Evolutionary conservation across 1,140 invertebrate genomes (phyloP).

Genomic region (Caenorhabditis elegans): WBcel235 BX284604.4:5285001-5285500

Average conservation of each 20-base stretch:
- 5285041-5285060: neutral
- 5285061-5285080: neutral
- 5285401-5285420: too few relatives aligned
- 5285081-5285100: neutral
- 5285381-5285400: neutral
- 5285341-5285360: neutral
- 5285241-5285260: too few relatives aligned
- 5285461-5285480: too few relatives aligned
- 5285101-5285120: neutral
- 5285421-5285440: too few relatives aligned
- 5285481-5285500: too few relatives aligned
- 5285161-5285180: neutral
- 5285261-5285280: too few relatives aligned
- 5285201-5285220: neutral
- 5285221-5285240: too few relatives aligned
- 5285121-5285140: constrained; percentile 4
- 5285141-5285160: neutral
- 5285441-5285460: too few relatives aligned
- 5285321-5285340: neutral
- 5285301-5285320: neutral
- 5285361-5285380: too few relatives aligned
- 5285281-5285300: too few relatives aligned
- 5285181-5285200: neutral
- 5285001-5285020: too few relatives aligned
- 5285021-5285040: neutral